Evolutionary conservation across 1,140 invertebrate genomes (phyloP).

Genomic region (Drosophila rhopaloa): DNA sequence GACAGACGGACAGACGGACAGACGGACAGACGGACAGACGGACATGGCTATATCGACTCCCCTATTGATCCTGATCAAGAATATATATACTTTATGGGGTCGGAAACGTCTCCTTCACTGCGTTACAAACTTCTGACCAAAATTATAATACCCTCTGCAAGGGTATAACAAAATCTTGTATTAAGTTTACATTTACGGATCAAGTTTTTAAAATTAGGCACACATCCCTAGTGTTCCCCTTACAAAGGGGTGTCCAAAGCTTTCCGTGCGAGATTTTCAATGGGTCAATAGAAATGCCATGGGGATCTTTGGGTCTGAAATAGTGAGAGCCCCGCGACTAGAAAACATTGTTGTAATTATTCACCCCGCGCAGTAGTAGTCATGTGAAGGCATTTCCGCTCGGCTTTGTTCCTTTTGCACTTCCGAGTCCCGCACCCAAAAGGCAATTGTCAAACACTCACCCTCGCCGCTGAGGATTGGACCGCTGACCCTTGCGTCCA

Average conservation of each 20-base stretch:
- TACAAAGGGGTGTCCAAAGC: background rate
- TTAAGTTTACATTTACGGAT: too few species aligned
- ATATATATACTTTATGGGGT: too few species aligned
- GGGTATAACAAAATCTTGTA: background rate
- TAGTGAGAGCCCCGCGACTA: slow-evolving; percentile 16
- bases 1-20: too few species aligned
- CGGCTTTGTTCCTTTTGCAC: slow-evolving; percentile 36
- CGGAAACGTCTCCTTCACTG: too few species aligned
- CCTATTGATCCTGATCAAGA: too few species aligned
- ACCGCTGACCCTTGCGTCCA: slow-evolving; percentile 68
- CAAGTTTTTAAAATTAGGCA: too few species aligned
- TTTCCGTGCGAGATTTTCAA: slow-evolving; percentile 30
- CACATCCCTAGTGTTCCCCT: background rate
- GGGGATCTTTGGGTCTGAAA: slow-evolving; percentile 3
- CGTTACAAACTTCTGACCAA: too few species aligned
- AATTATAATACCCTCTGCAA: too few species aligned
- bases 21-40: too few species aligned
- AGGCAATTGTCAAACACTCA: slow-evolving; percentile 34
- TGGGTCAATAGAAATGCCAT: background rate
- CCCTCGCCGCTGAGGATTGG: slow-evolving; percentile 15
- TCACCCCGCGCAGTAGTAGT: slow-evolving; percentile 59
- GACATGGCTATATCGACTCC: too few species aligned
- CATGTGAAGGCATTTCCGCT: slow-evolving; percentile 73
- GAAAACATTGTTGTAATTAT: slow-evolving; percentile 69
- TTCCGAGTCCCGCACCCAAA: slow-evolving; percentile 59